Evolutionary conservation across 2,888 invertebrate genomes (phyloP).

Genomic region (Asteroscopus sphinx): DNA sequence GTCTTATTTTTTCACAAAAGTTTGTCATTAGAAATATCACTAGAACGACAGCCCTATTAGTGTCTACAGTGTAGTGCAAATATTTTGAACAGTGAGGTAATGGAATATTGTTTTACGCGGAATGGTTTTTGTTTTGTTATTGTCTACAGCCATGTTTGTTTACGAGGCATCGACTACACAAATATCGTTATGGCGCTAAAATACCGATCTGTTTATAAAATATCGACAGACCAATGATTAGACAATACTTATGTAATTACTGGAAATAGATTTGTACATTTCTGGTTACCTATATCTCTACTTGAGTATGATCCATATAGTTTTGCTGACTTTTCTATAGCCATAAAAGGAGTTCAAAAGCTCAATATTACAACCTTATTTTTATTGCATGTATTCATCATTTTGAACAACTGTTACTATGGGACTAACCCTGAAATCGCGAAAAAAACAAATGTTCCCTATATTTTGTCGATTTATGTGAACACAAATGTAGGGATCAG

Average conservation of each 20-base stretch:
- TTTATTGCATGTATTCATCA: too few species aligned
- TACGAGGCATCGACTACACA: constrained; percentile 29
- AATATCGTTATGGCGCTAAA: constrained; percentile 45
- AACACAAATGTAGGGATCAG: too few species aligned
- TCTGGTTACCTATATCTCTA: too few species aligned
- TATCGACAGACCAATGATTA: constrained; percentile 37
- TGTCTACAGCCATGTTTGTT: constrained; percentile 44
- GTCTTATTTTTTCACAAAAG: background rate
- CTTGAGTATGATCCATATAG: too few species aligned
- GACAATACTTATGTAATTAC: constrained; percentile 6
- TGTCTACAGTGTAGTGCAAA: constrained; percentile 65
- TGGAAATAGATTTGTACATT: too few species aligned
- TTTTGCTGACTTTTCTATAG: too few species aligned
- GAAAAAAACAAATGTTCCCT: too few species aligned
- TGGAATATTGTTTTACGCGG: constrained; percentile 68
- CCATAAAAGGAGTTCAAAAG: too few species aligned
- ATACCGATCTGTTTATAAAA: constrained; percentile 42
- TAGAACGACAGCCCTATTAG: constrained; percentile 46
- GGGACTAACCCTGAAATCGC: too few species aligned
- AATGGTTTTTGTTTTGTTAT: constrained; percentile 59
- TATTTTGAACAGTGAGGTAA: constrained; percentile 68
- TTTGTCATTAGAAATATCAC: constrained; percentile 5
- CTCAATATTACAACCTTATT: too few species aligned
- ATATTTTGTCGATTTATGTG: too few species aligned
- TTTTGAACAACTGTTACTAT: too few species aligned